A percentile compares a stretch with the other conserved stretches of the same genome.
Conservation (phyloP, 2,888 invertebrate genomes). For the Trypoxylon attenuatum region DNA sequence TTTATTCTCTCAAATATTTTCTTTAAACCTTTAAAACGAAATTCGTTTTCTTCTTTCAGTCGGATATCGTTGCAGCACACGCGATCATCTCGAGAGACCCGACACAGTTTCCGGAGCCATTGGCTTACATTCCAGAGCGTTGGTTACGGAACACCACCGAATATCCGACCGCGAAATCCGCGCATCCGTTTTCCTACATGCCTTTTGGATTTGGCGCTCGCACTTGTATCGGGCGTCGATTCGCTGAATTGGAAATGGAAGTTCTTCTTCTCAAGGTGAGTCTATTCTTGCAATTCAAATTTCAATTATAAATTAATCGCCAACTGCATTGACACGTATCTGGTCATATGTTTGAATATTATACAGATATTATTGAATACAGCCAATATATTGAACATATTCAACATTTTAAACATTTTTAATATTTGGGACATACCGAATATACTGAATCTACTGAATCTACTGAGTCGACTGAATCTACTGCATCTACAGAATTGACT, state of each 20-base stretch:
- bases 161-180: constrained; percentile 70
- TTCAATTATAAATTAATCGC: too few species aligned
- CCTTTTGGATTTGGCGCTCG: constrained; percentile 84
- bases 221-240: constrained; percentile 82
- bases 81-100: constrained; percentile 61
- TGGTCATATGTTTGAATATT: too few species aligned
- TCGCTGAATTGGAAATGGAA: constrained; percentile 84
- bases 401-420: too few species aligned
- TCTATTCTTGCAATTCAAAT: not conserved
- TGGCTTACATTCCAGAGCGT: constrained; percentile 80
- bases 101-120: constrained; percentile 77
- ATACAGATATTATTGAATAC: too few species aligned
- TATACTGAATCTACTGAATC: too few species aligned
- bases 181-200: constrained; percentile 79
- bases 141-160: constrained; percentile 79
- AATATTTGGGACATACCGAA: too few species aligned
- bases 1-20: too few species aligned
- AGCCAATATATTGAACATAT: too few species aligned
- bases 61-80: constrained; percentile 61
- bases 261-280: constrained; percentile 73
- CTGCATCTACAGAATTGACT: too few species aligned
- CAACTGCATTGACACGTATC: too few species aligned
- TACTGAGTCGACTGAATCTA: too few species aligned
- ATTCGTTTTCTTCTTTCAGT: constrained; percentile 37
- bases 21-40: not conserved